Evolutionary conservation across 2,797 vertebrate genomes (phyloP).

Genomic region (Sebastes diploproa): DNA sequence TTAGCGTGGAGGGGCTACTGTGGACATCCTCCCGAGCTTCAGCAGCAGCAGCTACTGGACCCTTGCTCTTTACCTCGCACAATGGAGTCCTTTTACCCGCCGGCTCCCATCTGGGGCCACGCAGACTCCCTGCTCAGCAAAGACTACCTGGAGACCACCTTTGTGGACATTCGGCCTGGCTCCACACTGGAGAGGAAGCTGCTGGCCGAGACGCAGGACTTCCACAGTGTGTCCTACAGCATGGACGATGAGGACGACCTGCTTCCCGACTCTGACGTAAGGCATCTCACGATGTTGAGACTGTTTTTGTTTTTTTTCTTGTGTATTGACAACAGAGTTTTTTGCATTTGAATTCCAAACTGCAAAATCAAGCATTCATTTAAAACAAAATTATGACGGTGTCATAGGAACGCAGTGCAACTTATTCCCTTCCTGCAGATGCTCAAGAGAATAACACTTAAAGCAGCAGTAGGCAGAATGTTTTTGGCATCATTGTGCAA

Average conservation of each 20-base stretch:
- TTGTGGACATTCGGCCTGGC: slow-evolving; percentile 82
- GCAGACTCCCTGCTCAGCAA: slow-evolving; percentile 80
- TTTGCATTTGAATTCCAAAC: not conserved
- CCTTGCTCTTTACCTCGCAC: slow-evolving; percentile 82
- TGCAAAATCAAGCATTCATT: not conserved
- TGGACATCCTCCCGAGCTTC: slow-evolving; percentile 71
- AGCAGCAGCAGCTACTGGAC: slow-evolving; percentile 85
- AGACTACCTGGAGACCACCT: slow-evolving; percentile 88
- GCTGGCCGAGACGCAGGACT: slow-evolving; percentile 81
- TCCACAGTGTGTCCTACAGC: slow-evolving; percentile 84
- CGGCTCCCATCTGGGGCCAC: slow-evolving; percentile 78
- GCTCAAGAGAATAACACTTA: not conserved
- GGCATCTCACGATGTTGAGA: not conserved
- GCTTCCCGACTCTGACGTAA: slow-evolving; percentile 84
- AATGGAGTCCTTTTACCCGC: slow-evolving; percentile 77
- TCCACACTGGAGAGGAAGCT: slow-evolving; percentile 82
- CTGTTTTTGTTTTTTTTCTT: not conserved
- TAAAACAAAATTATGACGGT: not conserved
- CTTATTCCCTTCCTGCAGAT: not conserved
- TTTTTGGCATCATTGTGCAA: too few species aligned
- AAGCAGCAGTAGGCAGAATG: not conserved
- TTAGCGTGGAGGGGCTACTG: slow-evolving; percentile 75
- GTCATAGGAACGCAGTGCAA: too few species aligned
- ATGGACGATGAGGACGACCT: slow-evolving; percentile 86
- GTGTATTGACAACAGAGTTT: not conserved